Evolutionary conservation across 2,888 invertebrate species (phyloP).

Genomic region (Polydrusus pterygomalis): DNA sequence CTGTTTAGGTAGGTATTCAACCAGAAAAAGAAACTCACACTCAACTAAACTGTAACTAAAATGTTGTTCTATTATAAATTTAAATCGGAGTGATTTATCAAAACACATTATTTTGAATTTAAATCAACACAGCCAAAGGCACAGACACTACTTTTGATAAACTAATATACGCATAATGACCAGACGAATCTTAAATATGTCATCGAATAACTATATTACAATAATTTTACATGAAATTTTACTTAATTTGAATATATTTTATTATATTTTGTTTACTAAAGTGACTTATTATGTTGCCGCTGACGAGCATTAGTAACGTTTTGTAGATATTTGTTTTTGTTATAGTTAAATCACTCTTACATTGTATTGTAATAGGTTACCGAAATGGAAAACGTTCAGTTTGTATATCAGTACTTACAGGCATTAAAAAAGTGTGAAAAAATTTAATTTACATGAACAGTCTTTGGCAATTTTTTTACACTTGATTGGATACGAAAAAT

Average conservation of each 20-base stretch:
- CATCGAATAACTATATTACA: conserved; percentile 46
- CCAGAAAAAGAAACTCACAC: conserved; percentile 7
- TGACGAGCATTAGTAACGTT: conserved; percentile 6
- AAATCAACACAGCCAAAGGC: conserved; percentile 38
- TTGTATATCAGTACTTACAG: too few species aligned
- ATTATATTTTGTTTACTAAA: conserved; percentile 27
- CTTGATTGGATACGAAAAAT: too few species aligned
- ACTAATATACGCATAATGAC: conserved; percentile 46
- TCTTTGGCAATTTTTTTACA: too few species aligned
- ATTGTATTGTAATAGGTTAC: background rate
- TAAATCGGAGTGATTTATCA: conserved; percentile 46
- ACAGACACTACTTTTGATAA: conserved; percentile 38
- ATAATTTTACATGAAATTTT: conserved; percentile 46
- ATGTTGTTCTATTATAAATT: conserved; percentile 39
- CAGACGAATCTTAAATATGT: conserved; percentile 43
- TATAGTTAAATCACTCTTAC: conserved; percentile 16
- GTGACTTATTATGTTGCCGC: conserved; percentile 21
- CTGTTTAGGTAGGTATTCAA: background rate
- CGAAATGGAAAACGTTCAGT: background rate
- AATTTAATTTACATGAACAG: too few species aligned
- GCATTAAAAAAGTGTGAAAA: too few species aligned
- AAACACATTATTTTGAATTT: conserved; percentile 35
- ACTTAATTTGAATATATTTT: conserved; percentile 44
- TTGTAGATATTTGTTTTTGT: conserved; percentile 7
- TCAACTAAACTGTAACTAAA: conserved; percentile 36